Base-by-base conservation (phyloP, 2,888 invertebrate species). In the Furcula furcula region DNA sequence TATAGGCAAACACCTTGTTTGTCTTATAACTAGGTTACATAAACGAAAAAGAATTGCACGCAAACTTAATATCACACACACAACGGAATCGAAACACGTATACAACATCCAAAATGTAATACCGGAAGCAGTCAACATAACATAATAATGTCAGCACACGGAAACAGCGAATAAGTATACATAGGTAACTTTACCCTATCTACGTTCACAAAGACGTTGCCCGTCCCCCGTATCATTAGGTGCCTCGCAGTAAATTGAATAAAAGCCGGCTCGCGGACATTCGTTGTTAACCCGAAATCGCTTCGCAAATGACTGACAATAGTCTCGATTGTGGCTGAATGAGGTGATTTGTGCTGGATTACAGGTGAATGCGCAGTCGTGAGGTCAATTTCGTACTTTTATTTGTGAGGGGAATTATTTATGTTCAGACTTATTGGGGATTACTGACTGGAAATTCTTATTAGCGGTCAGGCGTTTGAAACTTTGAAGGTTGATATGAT, bases 291-390 rank as follows among this genome's bases (percentile, higher is more conserved):
- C 68, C 57, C 59, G 35, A 53, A 56, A 53, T 58, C 59, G 54
- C 45, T 40, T 40, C 46, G 48, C 62, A 74, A 77, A 76, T 73
- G 64, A 74, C 69, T 67, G 60, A 72, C 73, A 76, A 76, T 76
- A 51, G 70, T 58, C 60, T 58, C 57, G 55, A 65, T 68, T 71
- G 65, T 58, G 49, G 37, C 27, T 36, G 49, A 60, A 57, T 50
- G 58, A 63, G 53, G 63, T 56, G 63, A 64, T 68, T 65, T 65
- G 64, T 53, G 50, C 33, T 36, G 46, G 46, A 55, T 51, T 52
- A 43, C 55, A 56, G 55, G 55, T 56, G 55, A 55, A 51, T 44
- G 34, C 29, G 22, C 29, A 39, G 46, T 21, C 31, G 33, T 43
- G 33, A 55, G 48, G 50, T 51, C 50, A 47, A 48, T 54, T 48